These are phyloP conservation scores for Leptogaster cylindrica DNA, from an alignment of 2,888 invertebrate species.

Conservation along the genomic window DNA sequence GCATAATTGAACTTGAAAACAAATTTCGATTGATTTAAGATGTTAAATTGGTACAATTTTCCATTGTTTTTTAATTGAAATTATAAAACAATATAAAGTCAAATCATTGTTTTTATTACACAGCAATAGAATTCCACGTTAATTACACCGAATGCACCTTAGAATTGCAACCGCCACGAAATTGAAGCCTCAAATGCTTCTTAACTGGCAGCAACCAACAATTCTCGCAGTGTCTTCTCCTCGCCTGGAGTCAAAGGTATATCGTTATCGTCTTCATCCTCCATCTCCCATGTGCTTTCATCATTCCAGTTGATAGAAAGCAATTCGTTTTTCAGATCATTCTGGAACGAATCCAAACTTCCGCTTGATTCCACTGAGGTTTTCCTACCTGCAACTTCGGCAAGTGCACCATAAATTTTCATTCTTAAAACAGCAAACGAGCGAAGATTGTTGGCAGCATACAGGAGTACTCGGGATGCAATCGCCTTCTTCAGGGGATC, in stretches of 20 bases:
- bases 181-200: no score
- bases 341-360: neutral
- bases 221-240: slow-evolving; percentile 8
- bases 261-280: neutral
- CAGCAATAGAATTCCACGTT: no score
- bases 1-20: no score
- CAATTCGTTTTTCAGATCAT: slow-evolving; percentile 20
- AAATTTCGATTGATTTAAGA: no score
- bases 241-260: slow-evolving; percentile 8
- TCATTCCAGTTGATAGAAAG: slow-evolving; percentile 1
- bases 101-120: no score
- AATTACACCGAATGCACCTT: no score
- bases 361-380: neutral
- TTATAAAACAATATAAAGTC: no score
- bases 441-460: slow-evolving; percentile 20
- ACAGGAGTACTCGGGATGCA: slow-evolving; percentile 25
- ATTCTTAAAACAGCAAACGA: slow-evolving; percentile 22
- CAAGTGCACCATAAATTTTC: slow-evolving; percentile 13
- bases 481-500: slow-evolving; percentile 29
- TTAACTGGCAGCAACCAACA: no score
- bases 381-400: slow-evolving; percentile 11
- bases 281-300: neutral
- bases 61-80: no score
- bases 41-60: no score
- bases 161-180: no score